phyloP scores from a whole-genome alignment of 2,797 vertebrate species.

The Arctocebus calabarensis region DNA sequence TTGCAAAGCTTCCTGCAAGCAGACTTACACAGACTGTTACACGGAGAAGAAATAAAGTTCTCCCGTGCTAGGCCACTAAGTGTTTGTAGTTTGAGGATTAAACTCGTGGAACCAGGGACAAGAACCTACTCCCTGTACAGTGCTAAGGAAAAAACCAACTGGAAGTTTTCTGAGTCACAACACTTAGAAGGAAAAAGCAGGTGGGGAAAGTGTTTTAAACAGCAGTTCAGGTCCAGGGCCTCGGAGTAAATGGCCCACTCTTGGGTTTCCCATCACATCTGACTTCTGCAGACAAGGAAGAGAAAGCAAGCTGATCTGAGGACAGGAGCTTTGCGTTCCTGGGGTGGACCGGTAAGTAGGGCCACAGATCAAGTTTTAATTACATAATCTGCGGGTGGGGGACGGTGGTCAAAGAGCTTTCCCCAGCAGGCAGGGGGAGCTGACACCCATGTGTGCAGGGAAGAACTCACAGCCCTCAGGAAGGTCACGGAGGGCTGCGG shows the following conservation, averaged over 20 bases:
- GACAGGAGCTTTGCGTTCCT: not conserved
- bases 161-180: not conserved
- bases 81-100: not conserved
- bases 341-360: not conserved
- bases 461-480: not conserved
- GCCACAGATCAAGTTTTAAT: not conserved
- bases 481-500: not conserved
- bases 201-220: not conserved
- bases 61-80: not conserved
- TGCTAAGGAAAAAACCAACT: not conserved
- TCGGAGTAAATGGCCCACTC: not conserved
- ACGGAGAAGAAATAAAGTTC: slow-evolving; percentile 14
- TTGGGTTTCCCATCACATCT: not conserved
- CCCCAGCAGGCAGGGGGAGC: not conserved
- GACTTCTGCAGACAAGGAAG: not conserved
- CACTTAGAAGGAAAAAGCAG: not conserved
- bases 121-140: not conserved
- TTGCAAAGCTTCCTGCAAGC: not conserved
- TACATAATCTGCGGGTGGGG: not conserved
- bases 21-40: not conserved
- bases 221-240: not conserved
- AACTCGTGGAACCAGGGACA: not conserved
- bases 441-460: no score
- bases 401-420: not conserved
- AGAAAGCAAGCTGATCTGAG: not conserved